A percentile compares a stretch with the other conserved stretches of the same genome.
Conservation (phyloP, 2,797 vertebrate genomes). For the Lutjanus argentimaculatus region DNA sequence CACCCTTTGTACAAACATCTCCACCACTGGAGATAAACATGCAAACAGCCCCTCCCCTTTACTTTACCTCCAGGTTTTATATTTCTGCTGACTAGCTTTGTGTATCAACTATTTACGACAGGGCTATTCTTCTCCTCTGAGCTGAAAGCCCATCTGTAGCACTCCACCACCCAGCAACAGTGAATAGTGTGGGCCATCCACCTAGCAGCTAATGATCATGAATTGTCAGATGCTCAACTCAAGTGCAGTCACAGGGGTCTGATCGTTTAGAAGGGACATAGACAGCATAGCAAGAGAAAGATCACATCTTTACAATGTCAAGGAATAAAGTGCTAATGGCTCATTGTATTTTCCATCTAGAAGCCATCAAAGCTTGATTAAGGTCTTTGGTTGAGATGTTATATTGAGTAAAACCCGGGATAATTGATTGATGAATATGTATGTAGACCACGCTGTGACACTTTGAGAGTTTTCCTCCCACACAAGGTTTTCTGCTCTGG, state of each 20-base stretch:
- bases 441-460: constrained; percentile 18
- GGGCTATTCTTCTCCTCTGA: constrained; percentile 30
- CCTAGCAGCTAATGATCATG: constrained; percentile 55
- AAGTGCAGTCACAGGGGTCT: constrained; percentile 29
- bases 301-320: constrained; percentile 4
- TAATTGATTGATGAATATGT: constrained; percentile 53
- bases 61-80: constrained; percentile 1
- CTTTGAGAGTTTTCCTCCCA: constrained; percentile 25
- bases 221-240: constrained; percentile 34
- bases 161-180: constrained; percentile 14
- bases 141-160: constrained; percentile 56
- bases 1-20: background rate
- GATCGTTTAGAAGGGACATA: constrained; percentile 11
- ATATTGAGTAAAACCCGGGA: constrained; percentile 30
- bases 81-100: constrained; percentile 39
- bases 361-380: constrained; percentile 12
- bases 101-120: constrained; percentile 44
- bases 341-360: constrained; percentile 19
- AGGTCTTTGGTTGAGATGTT: constrained; percentile 14
- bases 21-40: constrained; percentile 12
- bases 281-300: constrained; percentile 5
- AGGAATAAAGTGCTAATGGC: constrained; percentile 10
- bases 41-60: background rate
- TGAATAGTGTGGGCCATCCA: constrained; percentile 40
- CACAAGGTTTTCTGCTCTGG: constrained; percentile 26